These are phyloP conservation scores for Melospiza melodia DNA, from an alignment of 2,113 vertebrate genomes.

Conservation along the genomic window DNA sequence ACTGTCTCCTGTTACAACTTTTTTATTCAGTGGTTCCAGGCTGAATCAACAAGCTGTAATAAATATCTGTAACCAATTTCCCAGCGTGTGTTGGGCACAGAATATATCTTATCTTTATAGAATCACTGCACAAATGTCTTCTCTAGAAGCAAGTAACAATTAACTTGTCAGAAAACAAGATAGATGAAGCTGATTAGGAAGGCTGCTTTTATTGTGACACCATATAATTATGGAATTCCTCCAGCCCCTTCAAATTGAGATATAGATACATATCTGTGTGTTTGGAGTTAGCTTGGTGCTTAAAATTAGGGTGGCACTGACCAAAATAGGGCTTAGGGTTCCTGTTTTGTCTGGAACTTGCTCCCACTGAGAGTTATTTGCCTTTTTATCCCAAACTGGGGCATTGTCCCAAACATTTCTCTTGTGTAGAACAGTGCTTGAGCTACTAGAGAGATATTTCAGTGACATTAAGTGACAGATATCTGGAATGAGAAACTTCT, in stretches of 20 bases:
- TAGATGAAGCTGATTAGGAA: neutral
- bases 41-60: neutral
- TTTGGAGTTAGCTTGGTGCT: neutral
- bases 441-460: neutral
- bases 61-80: neutral
- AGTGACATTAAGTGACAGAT: neutral
- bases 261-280: rapidly evolving
- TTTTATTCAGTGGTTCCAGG: neutral
- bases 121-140: neutral
- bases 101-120: neutral
- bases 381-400: neutral
- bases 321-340: neutral
- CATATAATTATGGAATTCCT: rapidly evolving
- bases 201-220: neutral
- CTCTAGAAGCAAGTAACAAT: neutral
- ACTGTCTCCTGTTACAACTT: neutral
- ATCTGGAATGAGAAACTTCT: neutral
- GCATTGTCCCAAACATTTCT: rapidly evolving
- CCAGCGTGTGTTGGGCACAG: neutral
- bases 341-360: neutral
- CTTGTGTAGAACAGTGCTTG: neutral
- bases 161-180: neutral
- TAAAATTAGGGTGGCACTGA: neutral
- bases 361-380: neutral
- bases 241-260: neutral